These are phyloP conservation scores for Apus apus DNA, from an alignment of 2,113 vertebrate genomes.

Conservation along the genomic window DNA sequence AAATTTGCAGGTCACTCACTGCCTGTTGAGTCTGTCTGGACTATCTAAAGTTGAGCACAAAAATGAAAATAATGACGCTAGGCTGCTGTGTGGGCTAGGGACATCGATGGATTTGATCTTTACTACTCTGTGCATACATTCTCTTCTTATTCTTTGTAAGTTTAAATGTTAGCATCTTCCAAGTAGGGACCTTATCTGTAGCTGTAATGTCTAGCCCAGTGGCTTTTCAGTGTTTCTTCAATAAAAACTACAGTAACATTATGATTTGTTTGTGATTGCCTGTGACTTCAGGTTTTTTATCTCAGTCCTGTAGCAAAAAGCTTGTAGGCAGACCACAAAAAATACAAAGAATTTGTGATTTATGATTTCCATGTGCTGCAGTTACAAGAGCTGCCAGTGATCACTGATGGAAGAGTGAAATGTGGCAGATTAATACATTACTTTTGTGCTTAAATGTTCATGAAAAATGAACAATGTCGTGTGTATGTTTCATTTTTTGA, in stretches of 20 bases:
- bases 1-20: not conserved
- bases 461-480: not conserved
- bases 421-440: not conserved
- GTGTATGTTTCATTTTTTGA: not conserved
- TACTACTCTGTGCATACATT: not conserved
- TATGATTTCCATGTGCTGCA: constrained; percentile 15
- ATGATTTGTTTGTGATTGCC: not conserved
- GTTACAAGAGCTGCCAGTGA: not conserved
- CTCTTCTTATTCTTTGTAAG: not conserved
- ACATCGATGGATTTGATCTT: not conserved
- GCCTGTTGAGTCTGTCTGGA: not conserved
- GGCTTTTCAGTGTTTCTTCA: not conserved
- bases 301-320: not conserved
- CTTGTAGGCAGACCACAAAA: not conserved
- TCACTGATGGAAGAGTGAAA: not conserved
- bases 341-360: not conserved
- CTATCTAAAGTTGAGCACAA: not conserved
- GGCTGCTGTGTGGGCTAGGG: not conserved
- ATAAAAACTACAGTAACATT: not conserved
- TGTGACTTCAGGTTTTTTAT: not conserved
- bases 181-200: not conserved
- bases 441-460: not conserved
- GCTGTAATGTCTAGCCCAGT: not conserved
- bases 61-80: not conserved
- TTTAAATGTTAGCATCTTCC: not conserved